Evolutionary conservation across 1,140 invertebrate genomes (phyloP).

Genomic region (Daktulosphaira vitifoliae): DNA sequence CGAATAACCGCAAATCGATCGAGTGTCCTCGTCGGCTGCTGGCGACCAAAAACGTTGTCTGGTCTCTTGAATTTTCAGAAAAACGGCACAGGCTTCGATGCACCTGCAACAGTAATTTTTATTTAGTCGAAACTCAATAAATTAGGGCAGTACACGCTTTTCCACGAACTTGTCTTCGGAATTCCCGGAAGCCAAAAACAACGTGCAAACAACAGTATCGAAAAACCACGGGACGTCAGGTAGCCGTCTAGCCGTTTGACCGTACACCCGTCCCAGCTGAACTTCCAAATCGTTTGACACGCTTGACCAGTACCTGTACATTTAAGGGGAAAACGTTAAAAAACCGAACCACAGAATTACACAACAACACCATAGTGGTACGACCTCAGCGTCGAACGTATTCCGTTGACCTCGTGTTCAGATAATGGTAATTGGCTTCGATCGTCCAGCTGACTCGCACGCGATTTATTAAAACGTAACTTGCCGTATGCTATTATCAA

Average conservation of each 20-base stretch:
- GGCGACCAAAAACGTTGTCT: not conserved
- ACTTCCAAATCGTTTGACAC: no score
- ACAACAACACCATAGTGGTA: no score
- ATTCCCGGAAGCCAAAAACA: slow-evolving; percentile 10
- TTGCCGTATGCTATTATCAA: not conserved
- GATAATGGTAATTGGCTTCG: not conserved
- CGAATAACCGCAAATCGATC: not conserved
- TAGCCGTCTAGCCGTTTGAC: not conserved
- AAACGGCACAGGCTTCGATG: not conserved
- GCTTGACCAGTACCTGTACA: not conserved
- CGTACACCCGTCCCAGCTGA: not conserved
- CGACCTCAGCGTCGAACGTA: slow-evolving; percentile 16
- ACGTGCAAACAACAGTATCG: not conserved
- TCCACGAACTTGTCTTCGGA: slow-evolving; percentile 6
- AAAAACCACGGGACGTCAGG: not conserved
- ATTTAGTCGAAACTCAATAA: no score
- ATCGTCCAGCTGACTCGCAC: no score
- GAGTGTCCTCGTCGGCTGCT: not conserved
- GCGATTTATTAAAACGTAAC: not conserved
- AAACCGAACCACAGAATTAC: not conserved
- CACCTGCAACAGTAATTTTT: not conserved
- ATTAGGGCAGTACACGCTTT: no score
- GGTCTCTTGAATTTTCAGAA: not conserved
- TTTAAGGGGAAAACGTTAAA: not conserved
- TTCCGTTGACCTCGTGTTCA: not conserved